Percentiles rank a stretch among this genome's conserved stretches.
These are phyloP conservation scores for Microcebus tavaratra DNA, from an alignment of 2,113 vertebrate genomes.

Conservation along the genomic window DNA sequence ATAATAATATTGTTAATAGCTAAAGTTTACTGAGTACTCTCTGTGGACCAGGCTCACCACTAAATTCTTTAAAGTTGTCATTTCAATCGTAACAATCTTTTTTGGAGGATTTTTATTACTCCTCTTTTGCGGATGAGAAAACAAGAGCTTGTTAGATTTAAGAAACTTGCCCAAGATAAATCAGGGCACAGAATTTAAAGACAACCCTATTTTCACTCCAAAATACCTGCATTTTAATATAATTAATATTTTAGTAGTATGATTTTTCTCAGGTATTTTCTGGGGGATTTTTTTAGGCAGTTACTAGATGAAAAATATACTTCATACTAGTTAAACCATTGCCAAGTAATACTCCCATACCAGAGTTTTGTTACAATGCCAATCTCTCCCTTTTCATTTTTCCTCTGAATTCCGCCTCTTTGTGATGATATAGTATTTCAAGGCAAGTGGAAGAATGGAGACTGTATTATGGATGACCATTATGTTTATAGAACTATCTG, in stretches of 20 bases:
- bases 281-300: background rate
- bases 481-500: background rate
- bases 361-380: background rate
- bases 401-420: background rate
- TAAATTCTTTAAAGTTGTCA: background rate
- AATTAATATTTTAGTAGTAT: background rate
- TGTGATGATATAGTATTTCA: background rate
- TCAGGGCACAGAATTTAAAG: background rate
- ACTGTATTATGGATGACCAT: background rate
- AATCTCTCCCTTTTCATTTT: background rate
- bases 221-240: background rate
- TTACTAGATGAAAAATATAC: background rate
- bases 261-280: background rate
- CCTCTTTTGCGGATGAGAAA: background rate
- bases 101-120: background rate
- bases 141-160: background rate
- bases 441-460: background rate
- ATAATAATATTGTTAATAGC: background rate
- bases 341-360: background rate
- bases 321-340: background rate
- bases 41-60: background rate
- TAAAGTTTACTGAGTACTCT: background rate
- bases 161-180: background rate
- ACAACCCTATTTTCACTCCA: background rate
- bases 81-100: background rate